Base-by-base conservation (phyloP, 1,140 invertebrate species). In the Watersipora subatra region DNA sequence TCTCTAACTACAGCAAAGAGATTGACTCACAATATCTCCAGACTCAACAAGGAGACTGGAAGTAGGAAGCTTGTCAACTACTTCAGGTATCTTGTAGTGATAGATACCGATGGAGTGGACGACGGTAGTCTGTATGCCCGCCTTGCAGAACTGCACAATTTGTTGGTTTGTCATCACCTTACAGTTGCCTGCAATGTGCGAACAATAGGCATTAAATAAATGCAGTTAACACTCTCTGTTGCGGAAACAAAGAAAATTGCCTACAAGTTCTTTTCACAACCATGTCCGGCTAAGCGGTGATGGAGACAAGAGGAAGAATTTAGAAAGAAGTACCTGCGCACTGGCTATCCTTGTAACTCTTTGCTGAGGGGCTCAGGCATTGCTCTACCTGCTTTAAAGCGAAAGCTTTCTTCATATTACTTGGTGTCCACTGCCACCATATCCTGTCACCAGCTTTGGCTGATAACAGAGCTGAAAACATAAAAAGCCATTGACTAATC, bases 391-490 rank as follows among this genome's bases (percentile, higher is more conserved):
- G 74, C 29, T 71, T 64, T 25, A 78, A 70, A 17, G 69, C 65
- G 46, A 76, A 72, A 15, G 64, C 64, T 59, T 69, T 29, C 58
- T 69, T 70, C 26, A 72, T 72, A 2, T 69, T 62, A 7, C 73
- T 67, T 3, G 72, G 71, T 28, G 74, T 68, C 79, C 79, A 80
- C 7, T 66, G 71, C 70, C 74, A 80, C 77, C 77, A 79, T 25
- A 80, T 70, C 58, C 75, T 66, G 64, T 80, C 79, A 22, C 78
- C 78, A 59, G 74, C 74, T 61, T 72, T 66, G 3, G 70, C 72
- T 61, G 73, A 72, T 26, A 75, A 56, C 17, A 79, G 26, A 65
- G 79, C 78, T 80, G 68, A 20, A 66, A 67, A 17, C 15, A 64
- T n/a, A 61, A 3, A 28, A 7, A 64, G 12, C 34, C 17, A 56